Conservation (phyloP, 2,888 invertebrate species). For the Sericinus montela region DNA sequence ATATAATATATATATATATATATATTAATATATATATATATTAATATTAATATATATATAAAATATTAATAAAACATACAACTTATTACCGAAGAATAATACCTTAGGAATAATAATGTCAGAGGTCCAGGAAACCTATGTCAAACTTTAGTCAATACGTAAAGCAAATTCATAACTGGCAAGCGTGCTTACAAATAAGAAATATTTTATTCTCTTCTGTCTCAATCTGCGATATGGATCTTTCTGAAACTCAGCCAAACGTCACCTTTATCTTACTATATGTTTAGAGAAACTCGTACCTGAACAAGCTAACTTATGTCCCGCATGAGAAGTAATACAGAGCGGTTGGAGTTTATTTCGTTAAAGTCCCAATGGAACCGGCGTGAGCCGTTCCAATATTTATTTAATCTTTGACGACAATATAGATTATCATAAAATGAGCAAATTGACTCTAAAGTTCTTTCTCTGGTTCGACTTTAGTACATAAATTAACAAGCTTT, state of each 20-base stretch:
- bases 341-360: not conserved
- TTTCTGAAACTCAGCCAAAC: conserved; percentile 7
- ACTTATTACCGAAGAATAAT: no score
- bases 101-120: no score
- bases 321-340: not conserved
- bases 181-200: not conserved
- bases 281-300: conserved; percentile 9
- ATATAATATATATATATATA: no score
- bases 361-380: not conserved
- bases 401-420: not conserved
- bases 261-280: conserved; percentile 13
- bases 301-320: conserved; percentile 4
- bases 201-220: not conserved
- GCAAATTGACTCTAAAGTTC: no score
- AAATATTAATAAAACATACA: no score
- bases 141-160: no score
- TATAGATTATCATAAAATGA: not conserved
- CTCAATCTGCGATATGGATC: not conserved
- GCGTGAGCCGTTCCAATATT: not conserved
- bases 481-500: no score
- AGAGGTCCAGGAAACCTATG: no score
- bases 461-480: no score
- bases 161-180: no score
- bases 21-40: no score
- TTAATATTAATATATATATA: no score